Conservation (phyloP, 1,140 invertebrate species). For the Venustaconcha ellipsiformis region DNA sequence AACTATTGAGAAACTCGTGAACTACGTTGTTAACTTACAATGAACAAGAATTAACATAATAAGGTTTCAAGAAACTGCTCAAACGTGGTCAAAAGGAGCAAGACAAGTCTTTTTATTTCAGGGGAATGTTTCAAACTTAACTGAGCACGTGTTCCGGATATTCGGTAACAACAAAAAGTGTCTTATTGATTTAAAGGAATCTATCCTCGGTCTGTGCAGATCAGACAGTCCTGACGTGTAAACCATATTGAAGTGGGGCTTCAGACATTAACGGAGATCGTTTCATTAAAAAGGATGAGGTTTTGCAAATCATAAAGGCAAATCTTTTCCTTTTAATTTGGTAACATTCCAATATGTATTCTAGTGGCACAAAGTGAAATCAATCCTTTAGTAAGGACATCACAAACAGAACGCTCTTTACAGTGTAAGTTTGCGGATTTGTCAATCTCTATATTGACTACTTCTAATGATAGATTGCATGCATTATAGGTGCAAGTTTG, state of each 20-base stretch:
- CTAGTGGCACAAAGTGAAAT: no score
- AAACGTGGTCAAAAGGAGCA: no score
- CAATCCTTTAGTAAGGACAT: no score
- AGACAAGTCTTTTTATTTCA: conserved; percentile 30
- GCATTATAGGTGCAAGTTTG: no score
- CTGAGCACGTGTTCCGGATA: conserved; percentile 53
- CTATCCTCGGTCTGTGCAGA: conserved; percentile 50
- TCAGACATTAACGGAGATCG: conserved; percentile 90
- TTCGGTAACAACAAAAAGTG: conserved; percentile 58
- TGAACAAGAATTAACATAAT: no score
- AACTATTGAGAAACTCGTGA: no score
- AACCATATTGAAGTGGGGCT: conserved; percentile 92
- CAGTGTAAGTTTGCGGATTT: no score
- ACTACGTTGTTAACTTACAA: no score
- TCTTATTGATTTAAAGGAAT: conserved; percentile 61
- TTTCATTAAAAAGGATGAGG: conserved; percentile 77
- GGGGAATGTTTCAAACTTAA: conserved; percentile 45
- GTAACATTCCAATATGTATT: background rate
- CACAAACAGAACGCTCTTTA: no score
- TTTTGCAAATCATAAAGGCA: conserved; percentile 51
- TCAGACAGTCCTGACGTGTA: conserved; percentile 79
- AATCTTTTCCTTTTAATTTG: conserved; percentile 8
- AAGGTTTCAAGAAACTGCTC: no score
- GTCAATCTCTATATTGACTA: no score
- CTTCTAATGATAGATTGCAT: no score